These are phyloP conservation scores for Ichneumoninae sp. DNA, from an alignment of 2,888 invertebrate genomes.

Conservation along the genomic window DNA sequence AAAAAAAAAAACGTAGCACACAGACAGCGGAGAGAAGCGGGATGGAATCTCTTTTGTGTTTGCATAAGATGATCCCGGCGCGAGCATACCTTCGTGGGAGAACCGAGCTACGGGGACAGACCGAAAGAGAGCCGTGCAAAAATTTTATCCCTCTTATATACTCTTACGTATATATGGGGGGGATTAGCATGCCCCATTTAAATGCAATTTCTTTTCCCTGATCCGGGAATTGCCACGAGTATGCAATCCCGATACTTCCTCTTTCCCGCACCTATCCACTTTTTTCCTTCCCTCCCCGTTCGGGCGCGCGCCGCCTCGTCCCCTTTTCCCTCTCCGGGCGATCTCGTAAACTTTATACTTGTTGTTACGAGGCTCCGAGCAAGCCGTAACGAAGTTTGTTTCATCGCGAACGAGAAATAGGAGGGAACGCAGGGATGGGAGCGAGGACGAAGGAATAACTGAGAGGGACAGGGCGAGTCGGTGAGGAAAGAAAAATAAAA, in stretches of 20 bases:
- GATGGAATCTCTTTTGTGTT: slow-evolving; percentile 58
- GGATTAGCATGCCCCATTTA: slow-evolving; percentile 76
- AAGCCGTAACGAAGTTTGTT: slow-evolving; percentile 70
- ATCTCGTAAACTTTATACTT: slow-evolving; percentile 67
- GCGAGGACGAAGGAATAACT: slow-evolving; percentile 30
- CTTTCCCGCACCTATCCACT: slow-evolving; percentile 45
- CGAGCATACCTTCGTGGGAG: slow-evolving; percentile 16
- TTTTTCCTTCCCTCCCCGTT: slow-evolving; percentile 38
- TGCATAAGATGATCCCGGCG: slow-evolving; percentile 58
- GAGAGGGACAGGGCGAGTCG: slow-evolving; percentile 38
- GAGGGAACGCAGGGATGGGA: slow-evolving; percentile 51
- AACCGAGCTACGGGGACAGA: slow-evolving; percentile 34
- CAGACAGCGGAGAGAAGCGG: slow-evolving; percentile 21
- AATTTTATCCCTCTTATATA: slow-evolving; percentile 59
- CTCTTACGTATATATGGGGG: slow-evolving; percentile 4
- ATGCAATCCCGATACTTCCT: slow-evolving; percentile 65
- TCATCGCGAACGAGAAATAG: slow-evolving; percentile 60
- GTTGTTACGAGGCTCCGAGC: slow-evolving; percentile 65
- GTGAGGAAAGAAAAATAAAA: slow-evolving; percentile 51
- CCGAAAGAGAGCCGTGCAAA: slow-evolving; percentile 46
- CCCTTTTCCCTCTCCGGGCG: slow-evolving; percentile 24
- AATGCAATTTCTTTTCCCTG: slow-evolving; percentile 75
- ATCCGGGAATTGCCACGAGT: slow-evolving; percentile 75
- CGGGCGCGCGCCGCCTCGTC: slow-evolving; percentile 8
- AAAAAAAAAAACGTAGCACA: background rate